phyloP scores from a whole-genome alignment of 2,797 vertebrate genomes.

The Buphagus erythrorhynchus region DNA sequence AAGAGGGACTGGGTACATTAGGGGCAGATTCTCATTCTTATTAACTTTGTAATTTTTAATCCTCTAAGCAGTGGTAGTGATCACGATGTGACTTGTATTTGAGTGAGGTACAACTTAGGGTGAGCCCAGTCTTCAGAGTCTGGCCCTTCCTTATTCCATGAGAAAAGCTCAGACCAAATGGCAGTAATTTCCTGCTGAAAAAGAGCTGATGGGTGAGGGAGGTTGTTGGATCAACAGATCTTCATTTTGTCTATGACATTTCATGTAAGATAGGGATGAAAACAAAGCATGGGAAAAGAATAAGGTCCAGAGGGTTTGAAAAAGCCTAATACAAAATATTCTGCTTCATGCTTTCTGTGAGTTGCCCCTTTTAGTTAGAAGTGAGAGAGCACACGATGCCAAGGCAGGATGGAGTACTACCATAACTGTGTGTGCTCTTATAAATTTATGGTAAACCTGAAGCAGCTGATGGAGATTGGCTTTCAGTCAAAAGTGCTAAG shows the following conservation, averaged over 20 bases:
- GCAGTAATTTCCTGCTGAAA: not conserved
- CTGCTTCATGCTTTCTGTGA: not conserved
- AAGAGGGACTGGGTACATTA: not conserved
- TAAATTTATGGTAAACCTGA: not conserved
- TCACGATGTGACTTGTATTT: not conserved
- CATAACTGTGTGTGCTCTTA: not conserved
- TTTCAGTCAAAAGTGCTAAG: not conserved
- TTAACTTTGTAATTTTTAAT: constrained; percentile 33
- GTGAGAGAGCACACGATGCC: not conserved
- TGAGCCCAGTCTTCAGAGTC: not conserved
- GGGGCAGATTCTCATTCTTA: constrained; percentile 13
- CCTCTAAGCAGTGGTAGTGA: not conserved
- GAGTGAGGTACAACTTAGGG: not conserved
- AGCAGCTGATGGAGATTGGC: not conserved
- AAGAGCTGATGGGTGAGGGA: not conserved
- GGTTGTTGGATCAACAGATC: not conserved
- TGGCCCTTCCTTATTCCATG: not conserved
- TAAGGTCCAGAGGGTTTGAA: not conserved
- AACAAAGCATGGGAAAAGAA: not conserved
- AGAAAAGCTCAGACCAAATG: not conserved
- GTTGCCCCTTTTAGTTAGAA: not conserved
- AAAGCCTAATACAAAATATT: not conserved
- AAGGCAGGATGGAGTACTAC: not conserved
- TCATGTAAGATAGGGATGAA: not conserved
- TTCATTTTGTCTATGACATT: not conserved